These are phyloP conservation scores for Monodelphis domestica DNA, from an alignment of 2,797 vertebrate species.

Conservation along the genomic window DNA sequence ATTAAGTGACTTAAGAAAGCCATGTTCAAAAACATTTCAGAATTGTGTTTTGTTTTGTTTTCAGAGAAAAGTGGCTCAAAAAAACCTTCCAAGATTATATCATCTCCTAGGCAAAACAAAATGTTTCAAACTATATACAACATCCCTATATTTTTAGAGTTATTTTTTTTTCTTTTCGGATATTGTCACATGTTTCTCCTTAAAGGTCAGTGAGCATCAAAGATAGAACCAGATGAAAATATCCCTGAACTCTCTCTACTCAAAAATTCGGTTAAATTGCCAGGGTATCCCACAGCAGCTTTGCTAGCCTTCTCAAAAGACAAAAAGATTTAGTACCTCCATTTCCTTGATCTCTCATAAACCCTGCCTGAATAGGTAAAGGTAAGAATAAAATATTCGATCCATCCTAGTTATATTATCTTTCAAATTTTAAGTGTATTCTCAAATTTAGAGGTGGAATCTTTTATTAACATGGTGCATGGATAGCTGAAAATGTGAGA, in stretches of 20 bases:
- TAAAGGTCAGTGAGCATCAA: constrained; percentile 29
- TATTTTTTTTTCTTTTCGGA: neutral
- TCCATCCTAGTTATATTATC: constrained; percentile 1
- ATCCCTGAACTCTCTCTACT: constrained; percentile 2
- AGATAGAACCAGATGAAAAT: constrained; percentile 43
- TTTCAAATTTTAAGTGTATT: constrained; percentile 37
- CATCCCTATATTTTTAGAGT: neutral
- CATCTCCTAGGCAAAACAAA: constrained; percentile 26
- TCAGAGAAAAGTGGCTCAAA: constrained; percentile 38
- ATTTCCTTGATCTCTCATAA: neutral
- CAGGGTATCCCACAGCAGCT: neutral
- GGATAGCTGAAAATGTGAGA: constrained; percentile 48
- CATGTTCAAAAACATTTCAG: constrained; percentile 17
- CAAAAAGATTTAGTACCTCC: constrained; percentile 20
- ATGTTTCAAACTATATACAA: neutral
- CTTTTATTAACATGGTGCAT: constrained; percentile 34
- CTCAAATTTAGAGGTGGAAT: constrained; percentile 46
- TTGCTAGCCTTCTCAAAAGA: constrained; percentile 8
- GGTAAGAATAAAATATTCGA: constrained; percentile 47
- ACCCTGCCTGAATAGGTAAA: neutral
- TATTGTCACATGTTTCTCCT: constrained; percentile 42
- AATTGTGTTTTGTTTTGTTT: neutral
- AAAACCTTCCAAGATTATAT: neutral
- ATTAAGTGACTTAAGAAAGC: constrained; percentile 3
- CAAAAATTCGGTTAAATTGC: constrained; percentile 14